Conservation (phyloP, 2,888 invertebrate species). For the Diaphora mendica region DNA sequence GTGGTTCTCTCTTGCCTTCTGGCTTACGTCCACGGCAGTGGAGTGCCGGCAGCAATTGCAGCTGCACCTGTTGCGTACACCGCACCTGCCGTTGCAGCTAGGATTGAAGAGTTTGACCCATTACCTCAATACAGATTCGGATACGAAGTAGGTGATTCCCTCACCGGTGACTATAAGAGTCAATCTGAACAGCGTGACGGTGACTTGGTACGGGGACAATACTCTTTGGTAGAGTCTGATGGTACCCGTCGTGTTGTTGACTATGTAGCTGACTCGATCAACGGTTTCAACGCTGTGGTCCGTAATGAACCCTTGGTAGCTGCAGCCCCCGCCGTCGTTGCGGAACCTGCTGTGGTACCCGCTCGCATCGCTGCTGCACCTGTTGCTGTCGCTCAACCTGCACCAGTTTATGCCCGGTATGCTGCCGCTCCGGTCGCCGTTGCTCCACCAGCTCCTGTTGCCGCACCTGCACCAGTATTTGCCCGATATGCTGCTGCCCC, state of each 20-base stretch:
- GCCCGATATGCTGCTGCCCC: conserved; percentile 37
- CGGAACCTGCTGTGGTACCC: conserved; percentile 27
- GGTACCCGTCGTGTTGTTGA: conserved; percentile 76
- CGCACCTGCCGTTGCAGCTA: conserved; percentile 53
- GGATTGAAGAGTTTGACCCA: conserved; percentile 81
- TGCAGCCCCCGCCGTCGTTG: conserved; percentile 48
- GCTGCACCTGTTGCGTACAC: conserved; percentile 65
- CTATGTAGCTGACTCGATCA: conserved; percentile 73
- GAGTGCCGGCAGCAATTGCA: conserved; percentile 66
- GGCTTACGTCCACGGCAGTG: conserved; percentile 72
- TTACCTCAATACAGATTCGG: conserved; percentile 85
- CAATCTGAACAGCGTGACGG: conserved; percentile 82
- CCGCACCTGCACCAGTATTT: conserved; percentile 33
- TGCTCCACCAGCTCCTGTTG: conserved; percentile 37
- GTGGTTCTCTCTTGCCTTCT: conserved; percentile 77
- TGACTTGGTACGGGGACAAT: conserved; percentile 80
- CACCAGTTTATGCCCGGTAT: conserved; percentile 22
- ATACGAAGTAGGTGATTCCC: conserved; percentile 74
- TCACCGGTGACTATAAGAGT: conserved; percentile 78
- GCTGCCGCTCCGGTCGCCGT: conserved; percentile 27
- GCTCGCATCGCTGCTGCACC: conserved; percentile 37
- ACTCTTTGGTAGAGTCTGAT: conserved; percentile 74
- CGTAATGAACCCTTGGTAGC: conserved; percentile 65
- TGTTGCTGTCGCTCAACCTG: conserved; percentile 30
- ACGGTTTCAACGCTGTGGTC: conserved; percentile 77